Evolutionary conservation across 2,113 vertebrate genomes (phyloP).

Genomic region (Labeo rohita): DNA sequence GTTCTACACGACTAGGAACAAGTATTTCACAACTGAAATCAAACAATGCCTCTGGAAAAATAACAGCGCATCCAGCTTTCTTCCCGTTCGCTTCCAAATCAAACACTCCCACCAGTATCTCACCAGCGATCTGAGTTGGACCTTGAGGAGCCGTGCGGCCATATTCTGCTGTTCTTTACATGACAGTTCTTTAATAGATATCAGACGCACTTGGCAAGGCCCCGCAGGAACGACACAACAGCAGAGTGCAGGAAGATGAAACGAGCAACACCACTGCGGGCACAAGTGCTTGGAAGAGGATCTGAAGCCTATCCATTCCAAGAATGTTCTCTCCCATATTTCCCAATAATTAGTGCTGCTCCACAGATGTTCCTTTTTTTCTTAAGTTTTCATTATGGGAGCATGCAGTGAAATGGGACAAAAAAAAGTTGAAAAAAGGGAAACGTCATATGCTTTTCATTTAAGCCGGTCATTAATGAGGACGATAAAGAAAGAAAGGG

Average conservation of each 20-base stretch:
- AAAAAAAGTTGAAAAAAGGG: conserved; percentile 45
- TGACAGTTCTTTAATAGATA: conserved; percentile 65
- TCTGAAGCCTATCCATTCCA: conserved; percentile 71
- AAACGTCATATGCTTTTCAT: conserved; percentile 75
- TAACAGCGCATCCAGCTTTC: conserved; percentile 27
- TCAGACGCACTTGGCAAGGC: conserved; percentile 55
- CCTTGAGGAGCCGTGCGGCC: conserved; percentile 32
- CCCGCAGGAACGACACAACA: conserved; percentile 59
- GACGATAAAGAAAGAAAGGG: conserved; percentile 60
- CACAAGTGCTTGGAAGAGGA: conserved; percentile 77
- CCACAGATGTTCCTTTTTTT: conserved; percentile 74
- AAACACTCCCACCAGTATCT: conserved; percentile 45
- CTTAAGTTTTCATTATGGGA: conserved; percentile 56
- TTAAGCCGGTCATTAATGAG: conserved; percentile 64
- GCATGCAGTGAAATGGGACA: conserved; percentile 56
- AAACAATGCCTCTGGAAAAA: conserved; percentile 42
- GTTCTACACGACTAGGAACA: conserved; percentile 32
- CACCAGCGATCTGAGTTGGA: conserved; percentile 30
- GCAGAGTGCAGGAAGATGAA: conserved; percentile 70
- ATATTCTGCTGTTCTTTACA: conserved; percentile 55
- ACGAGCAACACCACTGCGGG: conserved; percentile 67
- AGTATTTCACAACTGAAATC: conserved; percentile 48
- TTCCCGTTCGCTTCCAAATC: conserved; percentile 27
- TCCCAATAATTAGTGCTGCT: conserved; percentile 78
- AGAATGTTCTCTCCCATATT: conserved; percentile 67